A percentile compares a stretch with the other conserved stretches of the same genome.
Evolutionary conservation across 2,888 invertebrate species (phyloP).

Genomic region (Lumbricus terrestris): DNA sequence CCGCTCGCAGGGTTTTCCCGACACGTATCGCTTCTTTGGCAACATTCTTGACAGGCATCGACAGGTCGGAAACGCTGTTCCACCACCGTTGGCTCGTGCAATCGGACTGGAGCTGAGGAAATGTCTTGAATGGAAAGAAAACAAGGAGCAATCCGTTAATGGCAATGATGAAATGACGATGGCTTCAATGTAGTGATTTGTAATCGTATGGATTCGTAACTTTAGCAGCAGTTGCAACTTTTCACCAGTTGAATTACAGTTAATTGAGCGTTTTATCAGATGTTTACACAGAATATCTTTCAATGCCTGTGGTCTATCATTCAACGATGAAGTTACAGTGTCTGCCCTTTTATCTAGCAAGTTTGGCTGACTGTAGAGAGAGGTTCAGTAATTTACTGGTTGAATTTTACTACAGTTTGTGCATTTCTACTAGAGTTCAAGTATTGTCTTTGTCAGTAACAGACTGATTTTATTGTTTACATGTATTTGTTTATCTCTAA

Average conservation of each 20-base stretch:
- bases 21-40: conserved; percentile 75
- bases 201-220: not conserved
- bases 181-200: not conserved
- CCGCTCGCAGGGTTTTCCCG: conserved; percentile 80
- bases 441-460: not conserved
- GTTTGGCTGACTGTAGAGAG: not conserved
- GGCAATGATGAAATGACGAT: not conserved
- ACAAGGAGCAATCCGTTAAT: not conserved
- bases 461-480: not conserved
- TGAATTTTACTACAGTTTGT: not conserved
- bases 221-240: not conserved
- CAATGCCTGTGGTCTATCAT: not conserved
- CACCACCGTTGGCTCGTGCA: conserved; percentile 76
- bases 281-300: not conserved
- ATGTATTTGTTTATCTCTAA: not conserved
- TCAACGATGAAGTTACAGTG: not conserved
- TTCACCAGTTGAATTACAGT: not conserved
- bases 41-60: conserved; percentile 75
- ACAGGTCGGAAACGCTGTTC: conserved; percentile 84
- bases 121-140: conserved; percentile 33
- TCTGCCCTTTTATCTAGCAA: not conserved
- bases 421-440: not conserved
- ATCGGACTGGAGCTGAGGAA: conserved; percentile 72
- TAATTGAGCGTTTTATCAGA: not conserved
- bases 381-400: not conserved